Conservation (phyloP, 30 jellyfish, hydroid and myxozoan species). For the Chrysaora quinquecirrha region DNA sequence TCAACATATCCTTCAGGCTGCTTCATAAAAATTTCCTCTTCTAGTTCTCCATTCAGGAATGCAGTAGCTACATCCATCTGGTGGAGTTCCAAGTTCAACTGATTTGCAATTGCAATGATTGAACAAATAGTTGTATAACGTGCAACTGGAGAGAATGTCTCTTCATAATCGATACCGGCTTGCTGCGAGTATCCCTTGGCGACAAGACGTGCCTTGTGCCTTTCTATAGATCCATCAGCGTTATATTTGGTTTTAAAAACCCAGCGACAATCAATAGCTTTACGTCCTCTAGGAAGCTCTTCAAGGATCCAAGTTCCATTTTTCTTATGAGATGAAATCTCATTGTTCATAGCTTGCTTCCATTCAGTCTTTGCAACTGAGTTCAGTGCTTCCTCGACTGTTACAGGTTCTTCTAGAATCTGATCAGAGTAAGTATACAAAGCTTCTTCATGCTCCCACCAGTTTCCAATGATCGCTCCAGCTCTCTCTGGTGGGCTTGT, state of each 20-base stretch:
- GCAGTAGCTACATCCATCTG: constrained; percentile 46
- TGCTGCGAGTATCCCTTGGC: constrained; percentile 72
- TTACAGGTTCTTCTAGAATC: background rate
- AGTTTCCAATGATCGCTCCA: constrained; percentile 10
- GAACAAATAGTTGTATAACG: constrained; percentile 11
- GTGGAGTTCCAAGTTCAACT: constrained; percentile 37
- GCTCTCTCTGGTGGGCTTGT: constrained; percentile 3
- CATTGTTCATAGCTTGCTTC: constrained; percentile 50
- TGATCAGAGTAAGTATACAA: background rate
- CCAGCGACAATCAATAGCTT: constrained; percentile 54
- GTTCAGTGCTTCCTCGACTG: constrained; percentile 20
- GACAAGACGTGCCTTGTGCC: constrained; percentile 61
- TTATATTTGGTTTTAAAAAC: constrained; percentile 44
- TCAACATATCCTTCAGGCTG: constrained; percentile 49
- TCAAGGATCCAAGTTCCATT: constrained; percentile 52
- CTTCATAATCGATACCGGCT: constrained; percentile 37
- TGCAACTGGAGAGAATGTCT: constrained; percentile 50
- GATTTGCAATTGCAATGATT: constrained; percentile 8
- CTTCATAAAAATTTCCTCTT: constrained; percentile 25
- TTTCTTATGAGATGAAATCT: constrained; percentile 12
- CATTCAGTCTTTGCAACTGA: background rate
- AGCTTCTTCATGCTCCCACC: constrained; percentile 5
- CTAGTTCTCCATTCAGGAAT: constrained; percentile 32
- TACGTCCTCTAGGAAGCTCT: constrained; percentile 33
- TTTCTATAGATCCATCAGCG: constrained; percentile 54